These are phyloP conservation scores for Tautogolabrus adspersus DNA, from an alignment of 2,113 vertebrate genomes.

Conservation along the genomic window DNA sequence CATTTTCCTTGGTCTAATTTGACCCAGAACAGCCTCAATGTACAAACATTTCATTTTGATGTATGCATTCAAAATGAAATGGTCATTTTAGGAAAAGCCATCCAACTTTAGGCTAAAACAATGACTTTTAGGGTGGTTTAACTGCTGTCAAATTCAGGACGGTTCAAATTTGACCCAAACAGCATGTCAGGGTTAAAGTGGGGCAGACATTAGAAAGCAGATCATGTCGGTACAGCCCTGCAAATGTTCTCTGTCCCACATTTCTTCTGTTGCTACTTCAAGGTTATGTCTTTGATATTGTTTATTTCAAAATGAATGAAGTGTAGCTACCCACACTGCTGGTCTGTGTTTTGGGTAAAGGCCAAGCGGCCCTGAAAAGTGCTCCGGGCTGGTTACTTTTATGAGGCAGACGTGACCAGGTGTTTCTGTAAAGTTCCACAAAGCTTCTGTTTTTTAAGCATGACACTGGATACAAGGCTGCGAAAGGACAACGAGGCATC, in stretches of 20 bases:
- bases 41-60: too few species aligned
- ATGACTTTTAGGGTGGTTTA: too few species aligned
- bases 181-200: too few species aligned
- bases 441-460: not conserved
- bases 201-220: not conserved
- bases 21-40: too few species aligned
- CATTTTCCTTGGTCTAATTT: too few species aligned
- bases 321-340: conserved; percentile 59
- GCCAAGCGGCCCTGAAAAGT: conserved; percentile 44
- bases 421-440: conserved; percentile 56
- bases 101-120: too few species aligned
- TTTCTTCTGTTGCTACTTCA: conserved; percentile 62
- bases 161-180: too few species aligned
- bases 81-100: too few species aligned
- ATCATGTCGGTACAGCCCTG: not conserved
- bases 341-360: conserved; percentile 70
- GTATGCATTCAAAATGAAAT: too few species aligned
- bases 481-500: not conserved
- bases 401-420: conserved; percentile 3
- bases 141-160: too few species aligned
- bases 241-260: conserved; percentile 43
- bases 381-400: conserved; percentile 60
- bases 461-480: not conserved
- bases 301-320: conserved; percentile 69
- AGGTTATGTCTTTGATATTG: conserved; percentile 64